Base-by-base conservation (phyloP, 2,797 vertebrate genomes). In the Coccyzus lansbergi region DNA sequence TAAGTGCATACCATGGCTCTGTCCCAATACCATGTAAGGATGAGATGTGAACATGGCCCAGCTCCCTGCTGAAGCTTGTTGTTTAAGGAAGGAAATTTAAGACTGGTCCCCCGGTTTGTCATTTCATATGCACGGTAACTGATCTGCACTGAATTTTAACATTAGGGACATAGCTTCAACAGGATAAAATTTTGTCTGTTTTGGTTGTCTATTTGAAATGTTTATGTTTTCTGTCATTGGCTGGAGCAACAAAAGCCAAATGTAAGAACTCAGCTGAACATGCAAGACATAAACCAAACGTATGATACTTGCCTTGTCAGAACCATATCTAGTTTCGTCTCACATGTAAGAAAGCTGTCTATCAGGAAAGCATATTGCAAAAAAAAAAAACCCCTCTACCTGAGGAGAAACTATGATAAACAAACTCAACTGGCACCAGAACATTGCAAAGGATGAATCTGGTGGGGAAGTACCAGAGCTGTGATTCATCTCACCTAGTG, bases 21-120 rank as follows among this genome's bases (percentile, higher is more conserved):
- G 70, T 70, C 58, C 92, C 88, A 94, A 67, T 82, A 86, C 96
- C 90, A 70, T 74, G 80, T 93, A 92, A 88, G 77, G 95, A 91
- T 65, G 91, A 88, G 93, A 95, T 20, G 40, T 36, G 80, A 92
- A 55, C 42, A 20, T 76, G 80, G 77, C 94, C 33, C 40, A 72
- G 38, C 28, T 88, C 70, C 74, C n/a, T 82, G 0, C 36, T 38
- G 59, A 90, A 52, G 31, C 11, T 63, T 70, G 16, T 28, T 40
- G 88, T 86, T 81, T 65, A 72, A 86, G 29, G 9, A 25, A 86
- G 38, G 20, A 76, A 69, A 67, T 52, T 63, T 76, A 84, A 48
- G 63, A 51, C 38, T 44, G 10, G 51, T 63, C 8, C 10, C 15
- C 33, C 28, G 8, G 8, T 46, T 90, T 75, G 48, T 76, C 12